These are phyloP conservation scores for Lacanobia oleracea DNA, from an alignment of 2,888 invertebrate genomes.

Conservation along the genomic window DNA sequence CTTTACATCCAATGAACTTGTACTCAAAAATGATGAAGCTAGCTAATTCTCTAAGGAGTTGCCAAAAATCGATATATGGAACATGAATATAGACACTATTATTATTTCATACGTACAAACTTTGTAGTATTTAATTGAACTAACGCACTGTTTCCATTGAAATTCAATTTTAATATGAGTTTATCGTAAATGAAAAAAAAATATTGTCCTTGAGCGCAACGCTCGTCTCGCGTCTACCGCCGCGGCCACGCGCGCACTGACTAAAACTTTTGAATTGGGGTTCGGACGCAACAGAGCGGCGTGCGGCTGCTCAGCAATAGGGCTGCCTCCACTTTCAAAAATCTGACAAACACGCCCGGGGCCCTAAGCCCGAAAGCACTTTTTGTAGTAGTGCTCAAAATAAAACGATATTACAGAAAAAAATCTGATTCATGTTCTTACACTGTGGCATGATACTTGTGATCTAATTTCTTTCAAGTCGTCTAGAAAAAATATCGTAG, in stretches of 20 bases:
- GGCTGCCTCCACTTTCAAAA: slow-evolving; percentile 26
- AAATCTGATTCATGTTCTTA: neutral
- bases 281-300: slow-evolving; percentile 66
- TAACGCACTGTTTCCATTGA: slow-evolving; percentile 74
- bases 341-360: slow-evolving; percentile 4
- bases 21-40: slow-evolving; percentile 71
- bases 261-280: slow-evolving; percentile 77
- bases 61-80: slow-evolving; percentile 73
- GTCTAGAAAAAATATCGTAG: no score
- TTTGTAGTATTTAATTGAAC: slow-evolving; percentile 68
- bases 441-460: neutral
- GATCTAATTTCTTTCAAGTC: neutral
- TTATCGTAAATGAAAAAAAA: slow-evolving; percentile 82
- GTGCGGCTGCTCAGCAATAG: slow-evolving; percentile 51
- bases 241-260: slow-evolving; percentile 85
- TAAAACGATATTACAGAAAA: neutral
- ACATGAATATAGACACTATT: slow-evolving; percentile 66
- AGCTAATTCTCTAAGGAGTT: slow-evolving; percentile 70
- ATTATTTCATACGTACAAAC: slow-evolving; percentile 69
- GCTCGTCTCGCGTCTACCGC: slow-evolving; percentile 80
- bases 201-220: slow-evolving; percentile 77
- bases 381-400: neutral
- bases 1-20: slow-evolving; percentile 72
- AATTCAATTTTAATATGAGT: slow-evolving; percentile 75
- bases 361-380: slow-evolving; percentile 3